Conservation (phyloP, 2,797 vertebrate species). For the Myotis pilosus region DNA sequence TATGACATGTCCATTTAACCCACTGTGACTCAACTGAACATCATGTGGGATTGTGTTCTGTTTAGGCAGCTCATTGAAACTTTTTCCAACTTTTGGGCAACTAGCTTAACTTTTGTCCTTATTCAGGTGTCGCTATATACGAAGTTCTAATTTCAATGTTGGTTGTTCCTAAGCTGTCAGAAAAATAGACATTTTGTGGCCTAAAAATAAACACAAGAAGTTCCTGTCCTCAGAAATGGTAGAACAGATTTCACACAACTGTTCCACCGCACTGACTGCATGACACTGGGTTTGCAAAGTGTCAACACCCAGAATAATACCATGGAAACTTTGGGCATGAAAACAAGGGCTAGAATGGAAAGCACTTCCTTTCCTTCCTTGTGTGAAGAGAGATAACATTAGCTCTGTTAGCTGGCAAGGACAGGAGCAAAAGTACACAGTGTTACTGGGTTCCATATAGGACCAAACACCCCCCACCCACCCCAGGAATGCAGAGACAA, state of each 20-base stretch:
- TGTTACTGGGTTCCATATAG: neutral
- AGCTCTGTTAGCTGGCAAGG: neutral
- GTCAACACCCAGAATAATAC: conserved; percentile 46
- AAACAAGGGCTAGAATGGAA: conserved; percentile 56
- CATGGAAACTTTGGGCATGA: conserved; percentile 56
- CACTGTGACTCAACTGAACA: neutral
- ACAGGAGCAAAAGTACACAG: neutral
- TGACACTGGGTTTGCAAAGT: conserved; percentile 52
- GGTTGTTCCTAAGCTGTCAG: conserved; percentile 65
- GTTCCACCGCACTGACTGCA: conserved; percentile 36
- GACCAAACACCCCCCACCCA: neutral
- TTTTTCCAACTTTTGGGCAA: conserved; percentile 10
- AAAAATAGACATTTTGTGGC: conserved; percentile 45
- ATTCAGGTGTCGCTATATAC: neutral
- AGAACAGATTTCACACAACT: conserved; percentile 67
- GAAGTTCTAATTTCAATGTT: conserved; percentile 32
- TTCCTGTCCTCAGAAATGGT: conserved; percentile 62
- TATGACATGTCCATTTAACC: neutral
- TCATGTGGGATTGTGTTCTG: neutral
- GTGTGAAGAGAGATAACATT: conserved; percentile 52
- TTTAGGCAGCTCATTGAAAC: conserved; percentile 58
- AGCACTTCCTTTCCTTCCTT: conserved; percentile 22
- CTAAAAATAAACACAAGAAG: conserved; percentile 73
- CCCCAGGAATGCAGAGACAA: neutral
- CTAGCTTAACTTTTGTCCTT: conserved; percentile 33